Evolutionary conservation across 2,113 vertebrate species (phyloP).

Genomic region (Gymnogyps californianus): DNA sequence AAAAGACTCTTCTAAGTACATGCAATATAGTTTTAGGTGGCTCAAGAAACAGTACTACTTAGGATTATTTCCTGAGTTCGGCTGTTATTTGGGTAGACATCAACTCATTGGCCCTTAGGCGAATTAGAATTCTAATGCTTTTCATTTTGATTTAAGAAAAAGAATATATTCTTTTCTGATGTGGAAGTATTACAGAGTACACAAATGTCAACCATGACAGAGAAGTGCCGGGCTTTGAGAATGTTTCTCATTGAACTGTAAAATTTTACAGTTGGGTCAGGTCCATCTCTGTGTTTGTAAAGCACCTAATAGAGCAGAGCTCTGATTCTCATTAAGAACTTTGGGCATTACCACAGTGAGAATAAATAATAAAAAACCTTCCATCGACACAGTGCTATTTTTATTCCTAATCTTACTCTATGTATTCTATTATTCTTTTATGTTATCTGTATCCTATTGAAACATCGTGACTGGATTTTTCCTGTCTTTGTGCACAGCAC

Average conservation of each 20-base stretch:
- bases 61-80: background rate
- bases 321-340: background rate
- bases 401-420: background rate
- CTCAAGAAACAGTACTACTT: background rate
- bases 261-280: background rate
- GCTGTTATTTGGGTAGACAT: background rate
- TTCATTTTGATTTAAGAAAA: background rate
- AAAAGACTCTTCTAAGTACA: background rate
- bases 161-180: background rate
- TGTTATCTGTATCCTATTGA: background rate
- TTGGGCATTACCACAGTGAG: background rate
- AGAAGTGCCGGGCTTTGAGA: background rate
- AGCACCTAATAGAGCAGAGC: background rate
- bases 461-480: background rate
- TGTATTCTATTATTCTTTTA: background rate
- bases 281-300: background rate
- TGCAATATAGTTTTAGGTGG: background rate
- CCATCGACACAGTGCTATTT: rapidly evolving
- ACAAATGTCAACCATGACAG: background rate
- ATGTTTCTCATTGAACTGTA: background rate
- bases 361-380: background rate
- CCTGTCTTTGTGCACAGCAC: background rate
- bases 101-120: background rate
- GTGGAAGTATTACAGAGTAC: background rate
- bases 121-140: background rate